A percentile compares a stretch with the other conserved stretches of the same genome.
Evolutionary conservation across 2,888 invertebrate species (phyloP).

Genomic region (Alentia gelatinosa): DNA sequence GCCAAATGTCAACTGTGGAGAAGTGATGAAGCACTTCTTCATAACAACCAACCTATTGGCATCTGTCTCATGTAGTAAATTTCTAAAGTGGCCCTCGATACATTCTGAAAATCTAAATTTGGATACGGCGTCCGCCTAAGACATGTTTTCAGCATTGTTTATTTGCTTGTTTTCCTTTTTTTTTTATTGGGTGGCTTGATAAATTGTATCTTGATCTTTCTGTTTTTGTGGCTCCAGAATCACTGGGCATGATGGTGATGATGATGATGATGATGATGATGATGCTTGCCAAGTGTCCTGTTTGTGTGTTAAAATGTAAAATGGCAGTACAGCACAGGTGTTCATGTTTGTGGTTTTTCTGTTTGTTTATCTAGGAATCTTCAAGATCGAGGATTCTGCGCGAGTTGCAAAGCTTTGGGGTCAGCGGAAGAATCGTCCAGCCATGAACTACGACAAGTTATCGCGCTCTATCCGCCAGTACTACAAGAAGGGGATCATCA

Average conservation of each 20-base stretch:
- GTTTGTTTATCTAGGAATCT: constrained; percentile 83
- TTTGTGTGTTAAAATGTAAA: too few species aligned
- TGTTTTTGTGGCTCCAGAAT: too few species aligned
- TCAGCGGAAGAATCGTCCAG: constrained; percentile 97
- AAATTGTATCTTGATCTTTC: too few species aligned
- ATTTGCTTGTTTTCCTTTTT: too few species aligned
- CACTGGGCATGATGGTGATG: too few species aligned
- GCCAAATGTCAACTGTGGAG: constrained; percentile 1
- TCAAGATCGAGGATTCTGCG: constrained; percentile 99
- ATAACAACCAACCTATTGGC: background rate
- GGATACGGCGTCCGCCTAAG: background rate
- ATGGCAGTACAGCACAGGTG: too few species aligned
- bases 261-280: too few species aligned
- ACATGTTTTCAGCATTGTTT: background rate
- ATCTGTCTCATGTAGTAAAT: constrained; percentile 9
- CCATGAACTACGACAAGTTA: constrained; percentile 99
- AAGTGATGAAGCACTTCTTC: background rate
- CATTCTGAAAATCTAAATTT: background rate
- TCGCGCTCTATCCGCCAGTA: constrained; percentile 98
- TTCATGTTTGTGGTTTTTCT: too few species aligned
- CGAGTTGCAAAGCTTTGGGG: constrained; percentile 99
- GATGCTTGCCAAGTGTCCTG: too few species aligned
- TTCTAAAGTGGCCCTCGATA: background rate
- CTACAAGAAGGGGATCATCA: constrained; percentile 98
- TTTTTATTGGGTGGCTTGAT: too few species aligned